Evolutionary conservation across 2,888 invertebrate species (phyloP).

Genomic region (Drosophila colorata): DNA sequence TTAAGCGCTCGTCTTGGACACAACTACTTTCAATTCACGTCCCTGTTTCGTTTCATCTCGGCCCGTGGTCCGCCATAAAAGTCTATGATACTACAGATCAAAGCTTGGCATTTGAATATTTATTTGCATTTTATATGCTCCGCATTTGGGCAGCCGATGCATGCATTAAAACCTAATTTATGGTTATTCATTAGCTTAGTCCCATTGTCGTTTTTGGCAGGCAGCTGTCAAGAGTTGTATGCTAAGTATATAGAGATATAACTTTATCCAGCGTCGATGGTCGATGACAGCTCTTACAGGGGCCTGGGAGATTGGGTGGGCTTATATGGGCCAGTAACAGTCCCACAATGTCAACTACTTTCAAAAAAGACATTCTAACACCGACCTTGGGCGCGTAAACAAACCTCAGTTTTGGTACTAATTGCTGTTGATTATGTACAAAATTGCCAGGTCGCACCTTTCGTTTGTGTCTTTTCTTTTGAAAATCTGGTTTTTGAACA

Average conservation of each 20-base stretch:
- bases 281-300: conserved; percentile 24
- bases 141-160: conserved; percentile 59
- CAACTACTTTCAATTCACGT: conserved; percentile 32
- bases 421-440: conserved; percentile 21
- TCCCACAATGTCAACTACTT: conserved; percentile 78
- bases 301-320: conserved; percentile 15
- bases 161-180: conserved; percentile 36
- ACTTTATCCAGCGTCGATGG: conserved; percentile 17
- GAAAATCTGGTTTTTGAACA: conserved; percentile 16
- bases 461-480: conserved; percentile 17
- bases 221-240: conserved; percentile 16
- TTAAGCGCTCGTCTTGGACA: conserved; percentile 5
- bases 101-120: conserved; percentile 62
- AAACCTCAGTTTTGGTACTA: conserved; percentile 21
- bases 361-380: conserved; percentile 56
- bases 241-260: conserved; percentile 19
- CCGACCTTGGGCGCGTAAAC: conserved; percentile 36
- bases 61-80: conserved; percentile 15
- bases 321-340: conserved; percentile 24
- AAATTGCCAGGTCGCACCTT: conserved; percentile 29
- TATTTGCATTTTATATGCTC: conserved; percentile 44
- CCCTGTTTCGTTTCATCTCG: conserved; percentile 15
- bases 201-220: conserved; percentile 10
- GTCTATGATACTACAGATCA: conserved; percentile 17
- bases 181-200: conserved; percentile 27